Percentiles rank a stretch among this genome's conserved stretches.
These are phyloP conservation scores for Hirudo medicinalis DNA, from an alignment of 1,140 invertebrate genomes.

Conservation along the genomic window DNA sequence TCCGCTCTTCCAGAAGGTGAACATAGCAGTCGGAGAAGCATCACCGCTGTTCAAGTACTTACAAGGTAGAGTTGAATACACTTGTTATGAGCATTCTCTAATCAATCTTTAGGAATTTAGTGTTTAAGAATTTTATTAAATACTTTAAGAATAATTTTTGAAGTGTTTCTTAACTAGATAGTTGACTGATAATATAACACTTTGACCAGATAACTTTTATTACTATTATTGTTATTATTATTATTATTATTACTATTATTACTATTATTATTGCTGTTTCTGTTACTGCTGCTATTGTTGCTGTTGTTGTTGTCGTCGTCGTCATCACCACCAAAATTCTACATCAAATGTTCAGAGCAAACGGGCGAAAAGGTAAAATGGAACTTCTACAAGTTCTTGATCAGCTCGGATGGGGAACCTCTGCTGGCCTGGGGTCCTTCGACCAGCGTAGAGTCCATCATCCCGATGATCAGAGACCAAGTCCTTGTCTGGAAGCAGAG, in stretches of 20 bases:
- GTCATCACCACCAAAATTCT: no score
- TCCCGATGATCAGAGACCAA: conserved; percentile 32
- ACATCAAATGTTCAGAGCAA: conserved; percentile 29
- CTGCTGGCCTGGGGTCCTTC: conserved; percentile 41
- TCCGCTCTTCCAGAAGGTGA: conserved; percentile 36
- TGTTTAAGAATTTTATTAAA: no score
- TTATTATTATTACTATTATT: no score
- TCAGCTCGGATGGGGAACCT: conserved; percentile 41
- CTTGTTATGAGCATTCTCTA: neutral
- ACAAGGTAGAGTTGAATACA: neutral
- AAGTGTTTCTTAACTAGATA: neutral
- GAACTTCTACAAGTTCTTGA: conserved; percentile 49
- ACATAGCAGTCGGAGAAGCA: conserved; percentile 29
- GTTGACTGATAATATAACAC: neutral
- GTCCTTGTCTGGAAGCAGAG: conserved; percentile 19
- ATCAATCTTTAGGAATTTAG: no score
- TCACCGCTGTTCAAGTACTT: conserved; percentile 31
- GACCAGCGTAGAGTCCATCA: conserved; percentile 39
- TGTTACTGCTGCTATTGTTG: no score
- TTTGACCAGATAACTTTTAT: neutral
- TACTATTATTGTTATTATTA: no score
- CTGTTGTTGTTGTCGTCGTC: no score
- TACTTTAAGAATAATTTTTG: no score
- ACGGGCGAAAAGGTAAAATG: conserved; percentile 37
- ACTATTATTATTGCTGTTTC: no score